phyloP scores from a whole-genome alignment of 2,797 vertebrate species.

The Sitta carolinensis region DNA sequence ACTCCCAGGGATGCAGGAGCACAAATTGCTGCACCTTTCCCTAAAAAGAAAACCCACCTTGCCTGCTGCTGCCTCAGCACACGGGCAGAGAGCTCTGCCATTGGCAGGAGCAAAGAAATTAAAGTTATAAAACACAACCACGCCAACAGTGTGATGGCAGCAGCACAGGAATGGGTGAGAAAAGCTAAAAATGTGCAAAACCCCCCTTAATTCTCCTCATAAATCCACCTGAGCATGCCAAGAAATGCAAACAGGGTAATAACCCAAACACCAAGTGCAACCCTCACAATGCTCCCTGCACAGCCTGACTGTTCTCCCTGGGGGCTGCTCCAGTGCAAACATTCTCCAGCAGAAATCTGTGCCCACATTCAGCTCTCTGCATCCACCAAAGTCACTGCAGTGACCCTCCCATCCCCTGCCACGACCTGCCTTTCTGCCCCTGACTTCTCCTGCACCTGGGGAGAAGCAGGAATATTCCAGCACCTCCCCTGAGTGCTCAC shows the following conservation, averaged over 20 bases:
- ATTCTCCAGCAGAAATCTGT: neutral
- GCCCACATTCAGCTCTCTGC: neutral
- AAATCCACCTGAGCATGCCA: accelerated
- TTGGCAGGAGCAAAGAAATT: neutral
- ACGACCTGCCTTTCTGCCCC: neutral
- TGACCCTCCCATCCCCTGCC: neutral
- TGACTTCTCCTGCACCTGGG: neutral
- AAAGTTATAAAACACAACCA: neutral
- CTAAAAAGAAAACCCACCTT: neutral
- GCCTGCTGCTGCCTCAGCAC: neutral
- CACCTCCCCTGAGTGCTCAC: neutral
- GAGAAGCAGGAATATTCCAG: neutral
- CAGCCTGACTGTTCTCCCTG: neutral
- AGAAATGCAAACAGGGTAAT: neutral
- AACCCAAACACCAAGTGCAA: neutral
- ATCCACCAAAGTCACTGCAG: neutral
- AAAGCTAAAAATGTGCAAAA: neutral
- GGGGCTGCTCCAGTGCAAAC: neutral
- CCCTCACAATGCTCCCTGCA: neutral
- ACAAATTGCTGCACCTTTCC: neutral
- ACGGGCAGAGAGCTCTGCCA: neutral
- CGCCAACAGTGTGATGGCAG: neutral
- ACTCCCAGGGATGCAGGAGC: neutral
- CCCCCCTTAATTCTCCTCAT: neutral
- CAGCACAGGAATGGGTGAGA: neutral